Evolutionary conservation across 2,888 invertebrate genomes (phyloP), one percentile per base, ranked within the genome.

Genomic region (Drosophila falleni): DNA sequence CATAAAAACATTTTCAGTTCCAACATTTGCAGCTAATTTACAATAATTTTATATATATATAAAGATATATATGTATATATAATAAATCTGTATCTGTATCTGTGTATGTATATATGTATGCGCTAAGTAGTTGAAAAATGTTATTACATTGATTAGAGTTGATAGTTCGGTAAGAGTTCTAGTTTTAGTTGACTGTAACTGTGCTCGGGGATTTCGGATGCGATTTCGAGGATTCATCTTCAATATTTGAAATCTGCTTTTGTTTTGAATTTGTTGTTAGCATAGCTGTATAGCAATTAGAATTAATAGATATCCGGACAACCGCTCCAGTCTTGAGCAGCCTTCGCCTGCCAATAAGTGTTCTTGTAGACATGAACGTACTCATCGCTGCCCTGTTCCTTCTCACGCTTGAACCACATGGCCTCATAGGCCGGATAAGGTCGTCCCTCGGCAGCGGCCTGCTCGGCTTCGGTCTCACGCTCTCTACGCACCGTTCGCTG

Each of bases 271-370:
- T 35, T 35, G 13, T 2, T 13, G 35, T 35, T 67, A 76, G 63
- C 67, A 74, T 73, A 33, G 46, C 35, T 4, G 46, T 44, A 13
- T 44, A 55, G 53, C 13, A 77, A 23, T 74, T 11, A 11, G 42
- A 42, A 42, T 90, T 91, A 93, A 74, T 91, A 93, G 60, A 99
- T 98, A 93, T 97, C 96, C 47, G 99, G 99, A 94, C 99, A 99
- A 87, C 93, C 93, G 63, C 94, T 92, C 99, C 99, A 99, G 92
- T 99, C 97, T 91, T 96, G 95, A 83, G 94, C 95, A 80, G 95
- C 95, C 94, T 99, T 99, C 93, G 95, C 95, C 71, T 96, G 95
- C 99, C 99, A 99, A 93, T 99, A 99, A 81, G 96, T 95, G 80
- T 96, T 96, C 85, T 95, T 96, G 94, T 95, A 99, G 74, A 96